Evolutionary conservation across 2,888 invertebrate genomes (phyloP).

Genomic region (Ophioninae sp.): DNA sequence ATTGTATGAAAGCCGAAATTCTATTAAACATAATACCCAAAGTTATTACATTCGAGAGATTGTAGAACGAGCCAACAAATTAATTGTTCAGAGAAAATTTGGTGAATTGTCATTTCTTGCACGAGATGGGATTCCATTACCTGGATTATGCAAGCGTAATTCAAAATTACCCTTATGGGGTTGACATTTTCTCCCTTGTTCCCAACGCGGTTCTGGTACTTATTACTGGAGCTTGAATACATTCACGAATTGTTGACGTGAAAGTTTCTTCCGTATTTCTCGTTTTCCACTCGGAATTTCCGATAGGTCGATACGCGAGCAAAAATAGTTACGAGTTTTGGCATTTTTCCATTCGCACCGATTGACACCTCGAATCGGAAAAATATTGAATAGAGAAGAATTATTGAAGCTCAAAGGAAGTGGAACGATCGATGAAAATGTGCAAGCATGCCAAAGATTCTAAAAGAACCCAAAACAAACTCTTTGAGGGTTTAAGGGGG

Average conservation of each 20-base stretch:
- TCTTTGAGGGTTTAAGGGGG: background rate
- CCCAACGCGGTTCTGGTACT: background rate
- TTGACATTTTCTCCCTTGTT: background rate
- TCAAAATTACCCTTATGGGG: constrained; percentile 3
- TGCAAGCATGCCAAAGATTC: background rate
- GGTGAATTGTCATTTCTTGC: constrained; percentile 17
- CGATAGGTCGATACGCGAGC: background rate
- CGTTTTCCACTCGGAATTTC: background rate
- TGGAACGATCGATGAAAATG: background rate
- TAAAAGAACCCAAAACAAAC: background rate
- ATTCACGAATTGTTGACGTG: background rate
- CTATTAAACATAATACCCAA: background rate
- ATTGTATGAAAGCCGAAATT: background rate
- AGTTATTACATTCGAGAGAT: background rate
- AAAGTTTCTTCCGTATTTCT: background rate
- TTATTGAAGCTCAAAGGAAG: background rate
- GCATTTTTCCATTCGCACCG: background rate
- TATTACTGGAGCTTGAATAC: background rate
- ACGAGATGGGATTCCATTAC: constrained; percentile 19
- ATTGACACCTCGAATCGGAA: background rate
- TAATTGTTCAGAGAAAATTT: constrained; percentile 9
- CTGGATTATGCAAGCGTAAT: constrained; percentile 8
- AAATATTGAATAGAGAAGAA: background rate
- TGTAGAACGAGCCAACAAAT: background rate
- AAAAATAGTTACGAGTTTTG: background rate